A percentile compares a stretch with the other conserved stretches of the same genome.
These are phyloP conservation scores for Hoplodrina blanda DNA, from an alignment of 2,888 invertebrate genomes.

Conservation along the genomic window DNA sequence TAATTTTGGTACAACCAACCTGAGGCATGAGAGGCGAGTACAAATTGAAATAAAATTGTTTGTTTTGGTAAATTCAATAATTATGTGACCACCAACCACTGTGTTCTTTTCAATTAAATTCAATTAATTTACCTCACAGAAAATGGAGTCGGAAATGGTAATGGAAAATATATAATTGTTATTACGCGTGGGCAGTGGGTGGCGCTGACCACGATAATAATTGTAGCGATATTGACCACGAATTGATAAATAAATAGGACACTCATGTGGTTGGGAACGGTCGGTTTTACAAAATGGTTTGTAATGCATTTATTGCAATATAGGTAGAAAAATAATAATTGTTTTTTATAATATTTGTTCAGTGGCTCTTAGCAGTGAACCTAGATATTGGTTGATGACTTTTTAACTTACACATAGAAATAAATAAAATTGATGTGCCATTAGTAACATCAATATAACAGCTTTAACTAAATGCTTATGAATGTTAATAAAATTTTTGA, in stretches of 20 bases:
- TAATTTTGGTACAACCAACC: too few species aligned
- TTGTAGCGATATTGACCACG: slow-evolving; percentile 40
- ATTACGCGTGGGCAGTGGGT: slow-evolving; percentile 14
- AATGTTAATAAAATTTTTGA: too few species aligned
- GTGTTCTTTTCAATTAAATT: background rate
- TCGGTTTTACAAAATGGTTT: slow-evolving; percentile 1
- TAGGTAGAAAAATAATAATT: too few species aligned
- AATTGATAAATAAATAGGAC: slow-evolving; percentile 34
- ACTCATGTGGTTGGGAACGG: slow-evolving; percentile 9
- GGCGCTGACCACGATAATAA: slow-evolving; percentile 18
- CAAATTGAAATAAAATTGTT: slow-evolving; percentile 1
- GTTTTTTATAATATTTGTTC: too few species aligned
- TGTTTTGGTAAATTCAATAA: background rate
- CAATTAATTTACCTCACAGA: slow-evolving; percentile 12
- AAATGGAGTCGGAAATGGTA: background rate
- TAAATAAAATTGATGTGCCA: too few species aligned
- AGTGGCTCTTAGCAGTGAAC: too few species aligned
- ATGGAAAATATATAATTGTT: slow-evolving; percentile 16
- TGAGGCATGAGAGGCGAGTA: too few species aligned
- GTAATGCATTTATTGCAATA: background rate
- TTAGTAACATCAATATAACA: too few species aligned
- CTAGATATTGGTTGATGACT: too few species aligned
- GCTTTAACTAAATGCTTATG: too few species aligned
- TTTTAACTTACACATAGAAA: too few species aligned
- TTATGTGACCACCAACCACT: background rate